Percentiles rank a stretch among this genome's conserved stretches.
Evolutionary conservation across 2,888 invertebrate genomes (phyloP).

Genomic region (Asteroscopus sphinx): DNA sequence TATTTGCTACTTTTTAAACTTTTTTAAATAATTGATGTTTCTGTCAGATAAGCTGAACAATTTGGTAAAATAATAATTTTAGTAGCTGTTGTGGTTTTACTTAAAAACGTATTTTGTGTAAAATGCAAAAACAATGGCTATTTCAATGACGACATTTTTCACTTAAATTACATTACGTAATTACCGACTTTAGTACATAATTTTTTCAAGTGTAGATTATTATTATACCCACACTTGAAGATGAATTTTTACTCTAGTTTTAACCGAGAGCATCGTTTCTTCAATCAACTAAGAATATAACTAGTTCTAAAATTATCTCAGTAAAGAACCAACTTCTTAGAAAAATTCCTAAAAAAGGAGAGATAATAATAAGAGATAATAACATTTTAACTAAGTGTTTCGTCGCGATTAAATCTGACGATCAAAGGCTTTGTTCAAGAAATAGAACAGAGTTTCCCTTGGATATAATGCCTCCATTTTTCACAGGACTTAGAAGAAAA

Average conservation of each 20-base stretch:
- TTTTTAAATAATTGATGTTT: slow-evolving; percentile 49
- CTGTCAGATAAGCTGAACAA: no score
- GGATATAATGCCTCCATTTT: slow-evolving; percentile 55
- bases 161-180: no score
- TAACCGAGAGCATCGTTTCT: background rate
- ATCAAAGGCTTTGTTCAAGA: slow-evolving; percentile 50
- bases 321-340: slow-evolving; percentile 3
- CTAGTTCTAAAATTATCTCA: background rate
- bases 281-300: background rate
- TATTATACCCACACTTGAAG: no score
- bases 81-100: no score
- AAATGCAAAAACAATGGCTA: no score
- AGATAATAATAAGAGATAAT: slow-evolving; percentile 7
- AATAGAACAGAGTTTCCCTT: slow-evolving; percentile 28
- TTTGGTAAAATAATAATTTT: no score
- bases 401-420: slow-evolving; percentile 41
- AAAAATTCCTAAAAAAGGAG: slow-evolving; percentile 9
- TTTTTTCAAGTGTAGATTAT: no score
- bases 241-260: background rate
- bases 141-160: no score
- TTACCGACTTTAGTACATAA: no score
- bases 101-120: no score
- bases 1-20: slow-evolving; percentile 26
- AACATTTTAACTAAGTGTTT: slow-evolving; percentile 37
- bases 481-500: slow-evolving; percentile 50